Percentiles rank a stretch among this genome's conserved stretches.
Evolutionary conservation across 2,113 vertebrate species (phyloP).

Genomic region (Leptosomus discolor): DNA sequence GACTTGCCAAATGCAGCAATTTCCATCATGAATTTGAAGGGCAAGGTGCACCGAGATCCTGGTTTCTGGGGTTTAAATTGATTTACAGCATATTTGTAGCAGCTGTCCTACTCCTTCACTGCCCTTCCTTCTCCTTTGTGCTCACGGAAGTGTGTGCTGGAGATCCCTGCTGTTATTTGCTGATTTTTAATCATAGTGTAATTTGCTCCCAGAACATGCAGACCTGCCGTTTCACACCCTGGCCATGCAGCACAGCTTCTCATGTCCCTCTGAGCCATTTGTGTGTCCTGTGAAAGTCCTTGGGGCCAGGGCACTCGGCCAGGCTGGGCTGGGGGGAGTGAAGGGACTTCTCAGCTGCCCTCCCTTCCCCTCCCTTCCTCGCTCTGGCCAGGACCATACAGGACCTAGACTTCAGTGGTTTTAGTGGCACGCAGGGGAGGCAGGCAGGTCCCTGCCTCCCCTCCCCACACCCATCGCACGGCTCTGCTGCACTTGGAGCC

Average conservation of each 20-base stretch:
- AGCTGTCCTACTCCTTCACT: background rate
- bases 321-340: background rate
- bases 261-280: accelerated
- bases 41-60: background rate
- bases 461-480: accelerated
- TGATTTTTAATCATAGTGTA: background rate
- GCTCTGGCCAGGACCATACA: background rate
- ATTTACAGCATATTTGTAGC: background rate
- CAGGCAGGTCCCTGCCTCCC: background rate
- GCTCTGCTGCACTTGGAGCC: background rate
- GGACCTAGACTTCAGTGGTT: background rate
- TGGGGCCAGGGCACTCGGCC: background rate
- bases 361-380: no score
- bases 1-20: background rate
- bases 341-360: background rate
- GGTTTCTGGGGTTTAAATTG: background rate
- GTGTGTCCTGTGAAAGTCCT: background rate
- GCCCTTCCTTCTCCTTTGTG: background rate
- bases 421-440: background rate
- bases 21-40: background rate
- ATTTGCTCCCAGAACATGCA: background rate
- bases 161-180: background rate
- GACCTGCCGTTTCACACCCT: background rate
- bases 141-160: background rate
- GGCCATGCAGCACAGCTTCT: accelerated